Percentiles rank a stretch among this genome's conserved stretches.
These are phyloP conservation scores for Phyllotis vaccarum DNA, from an alignment of 2,797 vertebrate species.

Conservation along the genomic window DNA sequence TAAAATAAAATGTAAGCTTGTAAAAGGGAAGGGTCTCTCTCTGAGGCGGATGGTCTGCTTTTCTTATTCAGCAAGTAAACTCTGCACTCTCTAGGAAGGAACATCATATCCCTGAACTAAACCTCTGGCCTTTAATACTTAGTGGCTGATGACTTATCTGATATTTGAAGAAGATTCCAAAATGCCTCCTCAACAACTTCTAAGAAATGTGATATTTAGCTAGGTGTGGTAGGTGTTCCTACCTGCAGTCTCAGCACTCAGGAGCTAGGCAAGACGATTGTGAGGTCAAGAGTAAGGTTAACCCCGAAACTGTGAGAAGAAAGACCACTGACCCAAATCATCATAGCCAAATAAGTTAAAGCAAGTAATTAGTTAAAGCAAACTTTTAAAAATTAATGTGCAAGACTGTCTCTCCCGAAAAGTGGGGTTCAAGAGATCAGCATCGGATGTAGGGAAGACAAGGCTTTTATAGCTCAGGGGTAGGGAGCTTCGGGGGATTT, in stretches of 20 bases:
- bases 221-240: not conserved
- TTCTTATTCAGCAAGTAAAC: not conserved
- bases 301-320: not conserved
- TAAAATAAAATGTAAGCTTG: constrained; percentile 54
- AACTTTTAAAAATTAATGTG: not conserved
- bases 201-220: not conserved
- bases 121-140: not conserved
- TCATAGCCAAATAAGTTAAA: not conserved
- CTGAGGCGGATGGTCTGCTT: not conserved
- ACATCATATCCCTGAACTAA: not conserved
- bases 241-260: not conserved
- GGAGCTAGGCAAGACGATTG: not conserved
- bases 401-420: not conserved
- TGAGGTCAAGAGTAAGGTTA: not conserved
- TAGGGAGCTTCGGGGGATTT: not conserved
- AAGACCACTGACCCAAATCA: not conserved
- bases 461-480: not conserved
- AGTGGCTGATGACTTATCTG: constrained; percentile 3
- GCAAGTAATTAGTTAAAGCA: not conserved
- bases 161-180: constrained; percentile 2
- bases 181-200: constrained; percentile 8
- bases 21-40: constrained; percentile 21
- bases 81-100: not conserved
- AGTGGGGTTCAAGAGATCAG: not conserved
- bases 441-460: not conserved